A percentile compares a stretch with the other conserved stretches of the same genome.
Evolutionary conservation across 2,888 invertebrate species (phyloP).

Genomic region (Hypsopygia costalis): DNA sequence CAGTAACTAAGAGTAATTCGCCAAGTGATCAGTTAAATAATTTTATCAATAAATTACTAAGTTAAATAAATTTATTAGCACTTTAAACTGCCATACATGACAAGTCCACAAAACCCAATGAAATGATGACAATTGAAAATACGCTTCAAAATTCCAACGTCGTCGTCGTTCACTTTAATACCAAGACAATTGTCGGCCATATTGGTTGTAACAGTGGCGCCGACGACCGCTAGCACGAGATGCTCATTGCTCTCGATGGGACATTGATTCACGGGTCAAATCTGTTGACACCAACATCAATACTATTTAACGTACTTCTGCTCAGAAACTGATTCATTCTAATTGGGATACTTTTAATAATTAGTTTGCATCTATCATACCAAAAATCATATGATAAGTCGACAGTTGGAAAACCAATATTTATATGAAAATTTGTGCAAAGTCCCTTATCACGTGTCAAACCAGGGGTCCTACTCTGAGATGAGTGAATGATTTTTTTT

Average conservation of each 20-base stretch:
- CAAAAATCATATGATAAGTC: too few relatives aligned
- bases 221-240: conserved; percentile 30
- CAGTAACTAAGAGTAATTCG: too few relatives aligned
- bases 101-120: too few relatives aligned
- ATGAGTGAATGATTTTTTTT: too few relatives aligned
- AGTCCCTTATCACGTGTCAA: too few relatives aligned
- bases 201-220: conserved; percentile 11
- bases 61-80: too few relatives aligned
- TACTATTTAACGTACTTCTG: conserved; percentile 53
- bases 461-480: too few relatives aligned
- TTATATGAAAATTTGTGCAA: too few relatives aligned
- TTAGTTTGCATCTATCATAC: conserved; percentile 1
- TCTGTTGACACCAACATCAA: conserved; percentile 69
- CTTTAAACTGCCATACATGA: too few relatives aligned
- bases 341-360: conserved; percentile 15
- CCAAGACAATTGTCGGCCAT: conserved; percentile 9
- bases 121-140: neutral
- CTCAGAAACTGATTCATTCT: conserved; percentile 17
- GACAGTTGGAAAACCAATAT: too few relatives aligned
- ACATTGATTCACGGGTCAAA: conserved; percentile 72
- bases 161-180: conserved; percentile 16
- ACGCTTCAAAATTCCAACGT: conserved; percentile 8
- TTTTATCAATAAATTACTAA: too few relatives aligned
- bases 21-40: too few relatives aligned
- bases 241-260: conserved; percentile 52